Base-by-base conservation (phyloP, 2,797 vertebrate species). In the Mycteria americana region DNA sequence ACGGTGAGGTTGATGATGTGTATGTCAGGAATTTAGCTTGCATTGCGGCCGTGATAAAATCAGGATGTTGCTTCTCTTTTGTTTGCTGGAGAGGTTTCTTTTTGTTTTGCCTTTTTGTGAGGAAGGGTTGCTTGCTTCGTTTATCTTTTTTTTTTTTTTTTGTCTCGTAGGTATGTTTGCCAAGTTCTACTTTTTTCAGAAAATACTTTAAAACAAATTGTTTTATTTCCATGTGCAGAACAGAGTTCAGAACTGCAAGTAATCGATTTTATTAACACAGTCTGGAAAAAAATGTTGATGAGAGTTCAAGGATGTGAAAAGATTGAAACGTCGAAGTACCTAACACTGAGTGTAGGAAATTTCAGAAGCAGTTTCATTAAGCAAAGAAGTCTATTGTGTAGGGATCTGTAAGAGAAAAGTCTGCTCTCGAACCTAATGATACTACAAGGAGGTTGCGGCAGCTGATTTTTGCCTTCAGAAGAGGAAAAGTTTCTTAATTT, bases 201-300 rank as follows among this genome's bases (percentile, higher is more conserved):
- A 97, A 97, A 97, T 91, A 89, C 88, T 97, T 97, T 94, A 95
- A 97, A 97, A 97, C 96, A 97, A 97, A 97, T 97, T 89, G 94
- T 97, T 98, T 97, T 97, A 97, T 97, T 98, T 97, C 96, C 97
- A 97, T 97, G 96, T 98, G 97, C 95, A 91, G 96, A 94, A 86
- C 97, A 97, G 96, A 95, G 96, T 97, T 98, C 95, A 93, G 96
- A 97, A 97, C 97, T 97, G 96, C 95, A 97, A 95, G 97, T 97
- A 95, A 97, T 98, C 97, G 94, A 96, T 98, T 98, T 98, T 97
- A 98, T 97, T 97, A 97, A 98, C 95, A 93, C 69, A 80, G 76
- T 92, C 97, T 96, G 86, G 82, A 63, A 97, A 97, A 97, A 98
- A 95, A 96, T 67, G 95, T 96, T 97, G 97, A 97, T 97, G 97